Evolutionary conservation across 2,888 invertebrate genomes (phyloP).

Genomic region (Mesoligia furuncula): DNA sequence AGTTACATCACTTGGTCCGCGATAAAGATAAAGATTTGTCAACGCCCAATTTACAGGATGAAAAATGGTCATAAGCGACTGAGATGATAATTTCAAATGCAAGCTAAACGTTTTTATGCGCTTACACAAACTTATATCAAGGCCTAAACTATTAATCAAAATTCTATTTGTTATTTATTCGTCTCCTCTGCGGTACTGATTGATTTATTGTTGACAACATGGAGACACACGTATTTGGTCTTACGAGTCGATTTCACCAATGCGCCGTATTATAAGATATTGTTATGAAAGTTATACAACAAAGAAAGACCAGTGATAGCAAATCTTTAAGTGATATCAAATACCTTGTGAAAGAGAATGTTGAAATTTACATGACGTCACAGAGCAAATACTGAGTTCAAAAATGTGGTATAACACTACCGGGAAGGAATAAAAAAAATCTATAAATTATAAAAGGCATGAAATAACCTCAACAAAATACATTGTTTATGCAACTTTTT

Average conservation of each 20-base stretch:
- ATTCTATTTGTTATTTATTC: conserved; percentile 25
- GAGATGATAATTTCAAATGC: background rate
- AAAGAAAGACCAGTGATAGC: conserved; percentile 43
- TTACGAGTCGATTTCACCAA: conserved; percentile 22
- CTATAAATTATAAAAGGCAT: conserved; percentile 12
- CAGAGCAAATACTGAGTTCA: conserved; percentile 37
- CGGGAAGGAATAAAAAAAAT: conserved; percentile 25
- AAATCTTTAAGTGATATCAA: conserved; percentile 31
- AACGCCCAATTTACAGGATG: background rate
- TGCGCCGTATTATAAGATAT: background rate
- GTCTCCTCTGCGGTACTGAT: conserved; percentile 11
- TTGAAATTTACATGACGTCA: conserved; percentile 38
- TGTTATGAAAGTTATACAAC: conserved; percentile 28
- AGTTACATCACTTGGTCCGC: background rate
- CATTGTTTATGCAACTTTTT: conserved; percentile 35
- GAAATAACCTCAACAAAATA: conserved; percentile 30
- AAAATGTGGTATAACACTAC: conserved; percentile 38
- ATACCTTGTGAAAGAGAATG: conserved; percentile 43
- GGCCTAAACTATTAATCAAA: conserved; percentile 35
- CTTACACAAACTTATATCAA: conserved; percentile 8
- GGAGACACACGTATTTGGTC: conserved; percentile 19
- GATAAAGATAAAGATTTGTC: background rate
- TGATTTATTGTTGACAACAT: conserved; percentile 36
- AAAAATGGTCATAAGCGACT: background rate
- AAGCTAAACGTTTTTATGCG: background rate